Evolutionary conservation across 2,797 vertebrate genomes (phyloP).

Genomic region (Halcyon smyrnensis): DNA sequence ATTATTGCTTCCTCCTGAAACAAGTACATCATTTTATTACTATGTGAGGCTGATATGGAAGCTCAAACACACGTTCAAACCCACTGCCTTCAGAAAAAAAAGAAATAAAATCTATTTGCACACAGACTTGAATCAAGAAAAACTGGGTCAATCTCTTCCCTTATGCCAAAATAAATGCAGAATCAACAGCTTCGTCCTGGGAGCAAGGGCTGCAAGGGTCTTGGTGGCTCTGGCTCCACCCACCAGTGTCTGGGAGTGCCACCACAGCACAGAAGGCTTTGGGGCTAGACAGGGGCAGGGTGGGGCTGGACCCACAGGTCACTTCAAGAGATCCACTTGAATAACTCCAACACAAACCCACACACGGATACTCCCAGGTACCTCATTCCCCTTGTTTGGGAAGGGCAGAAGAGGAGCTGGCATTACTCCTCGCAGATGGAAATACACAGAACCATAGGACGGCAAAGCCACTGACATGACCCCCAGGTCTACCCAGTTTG

Average conservation of each 20-base stretch:
- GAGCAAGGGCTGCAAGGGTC: fast-evolving
- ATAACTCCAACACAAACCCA: not conserved
- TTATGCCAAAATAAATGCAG: not conserved
- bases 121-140: not conserved
- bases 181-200: not conserved
- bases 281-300: not conserved
- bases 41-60: not conserved
- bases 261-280: not conserved
- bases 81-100: not conserved
- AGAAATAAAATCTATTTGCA: not conserved
- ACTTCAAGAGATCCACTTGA: not conserved
- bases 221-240: not conserved
- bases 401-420: not conserved
- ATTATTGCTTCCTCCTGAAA: not conserved
- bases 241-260: not conserved
- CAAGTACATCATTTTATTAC: not conserved
- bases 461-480: fast-evolving
- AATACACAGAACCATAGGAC: fast-evolving
- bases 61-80: not conserved
- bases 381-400: not conserved
- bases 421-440: not conserved
- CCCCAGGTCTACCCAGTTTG: fast-evolving
- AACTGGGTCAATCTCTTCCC: not conserved
- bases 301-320: fast-evolving
- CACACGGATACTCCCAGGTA: fast-evolving